phyloP scores from a whole-genome alignment of 2,113 vertebrate species.

The Antigone vipio region DNA sequence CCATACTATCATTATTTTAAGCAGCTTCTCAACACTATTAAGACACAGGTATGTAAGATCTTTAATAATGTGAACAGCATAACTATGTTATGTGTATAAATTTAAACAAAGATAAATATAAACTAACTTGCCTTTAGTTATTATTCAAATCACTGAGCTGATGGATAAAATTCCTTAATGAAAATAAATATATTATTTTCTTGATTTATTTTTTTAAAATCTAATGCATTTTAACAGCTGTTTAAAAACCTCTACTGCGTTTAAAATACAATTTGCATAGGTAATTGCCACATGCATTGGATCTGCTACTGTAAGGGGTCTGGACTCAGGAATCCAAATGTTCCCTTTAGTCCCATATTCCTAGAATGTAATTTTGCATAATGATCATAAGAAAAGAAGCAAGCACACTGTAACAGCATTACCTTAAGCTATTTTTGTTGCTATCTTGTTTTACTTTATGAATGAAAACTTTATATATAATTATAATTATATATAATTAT shows the following conservation, averaged over 20 bases:
- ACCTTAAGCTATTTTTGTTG: not conserved
- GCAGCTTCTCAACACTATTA: not conserved
- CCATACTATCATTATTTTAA: not conserved
- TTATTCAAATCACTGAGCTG: not conserved
- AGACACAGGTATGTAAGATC: constrained; percentile 31
- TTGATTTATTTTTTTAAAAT: not conserved
- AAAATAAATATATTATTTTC: not conserved
- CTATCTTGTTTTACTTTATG: not conserved
- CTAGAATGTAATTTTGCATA: not conserved
- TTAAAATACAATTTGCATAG: not conserved
- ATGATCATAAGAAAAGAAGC: not conserved
- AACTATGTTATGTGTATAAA: not conserved
- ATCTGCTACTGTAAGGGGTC: not conserved
- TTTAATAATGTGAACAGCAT: not conserved
- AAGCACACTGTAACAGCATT: not conserved
- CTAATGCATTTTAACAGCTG: not conserved
- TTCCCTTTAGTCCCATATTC: not conserved
- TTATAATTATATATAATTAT: not conserved
- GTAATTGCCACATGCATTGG: not conserved
- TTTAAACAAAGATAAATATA: not conserved
- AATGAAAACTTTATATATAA: not conserved
- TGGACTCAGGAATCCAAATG: not conserved
- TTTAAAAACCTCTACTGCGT: not conserved
- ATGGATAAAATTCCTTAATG: not conserved
- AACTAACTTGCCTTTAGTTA: not conserved